These are phyloP conservation scores for Carettochelys insculpta DNA, from an alignment of 2,113 vertebrate species.

Conservation along the genomic window DNA sequence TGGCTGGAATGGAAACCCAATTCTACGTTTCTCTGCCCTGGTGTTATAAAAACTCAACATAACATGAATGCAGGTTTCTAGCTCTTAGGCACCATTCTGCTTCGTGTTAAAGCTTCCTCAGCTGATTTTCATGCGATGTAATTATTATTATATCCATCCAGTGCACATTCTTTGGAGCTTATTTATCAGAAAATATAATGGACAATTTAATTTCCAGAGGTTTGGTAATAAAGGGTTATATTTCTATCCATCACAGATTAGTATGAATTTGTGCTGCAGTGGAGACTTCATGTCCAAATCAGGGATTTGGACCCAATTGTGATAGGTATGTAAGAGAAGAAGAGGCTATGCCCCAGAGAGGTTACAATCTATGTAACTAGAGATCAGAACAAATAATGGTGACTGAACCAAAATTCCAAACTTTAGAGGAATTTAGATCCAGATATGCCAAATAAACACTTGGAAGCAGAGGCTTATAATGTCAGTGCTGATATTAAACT, in stretches of 20 bases:
- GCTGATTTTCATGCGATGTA: conserved; percentile 58
- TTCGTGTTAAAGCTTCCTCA: conserved; percentile 26
- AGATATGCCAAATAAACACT: background rate
- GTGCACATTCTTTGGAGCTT: background rate
- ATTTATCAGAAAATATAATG: conserved; percentile 42
- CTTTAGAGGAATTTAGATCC: background rate
- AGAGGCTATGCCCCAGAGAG: background rate
- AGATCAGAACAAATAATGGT: background rate
- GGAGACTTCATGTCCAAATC: background rate
- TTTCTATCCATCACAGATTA: background rate
- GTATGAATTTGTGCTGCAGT: background rate
- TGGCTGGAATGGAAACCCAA: conserved; percentile 12
- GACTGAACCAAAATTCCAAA: background rate
- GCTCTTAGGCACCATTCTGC: conserved; percentile 54
- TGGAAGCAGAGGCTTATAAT: background rate
- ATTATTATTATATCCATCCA: conserved; percentile 43
- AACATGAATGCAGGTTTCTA: conserved; percentile 59
- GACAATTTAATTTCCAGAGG: conserved; percentile 10
- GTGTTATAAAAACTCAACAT: conserved; percentile 23
- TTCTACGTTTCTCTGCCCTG: conserved; percentile 31
- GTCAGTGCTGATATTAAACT: background rate
- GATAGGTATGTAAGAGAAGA: background rate
- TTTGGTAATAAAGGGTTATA: background rate
- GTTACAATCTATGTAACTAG: background rate
- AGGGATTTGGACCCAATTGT: background rate